phyloP scores from a whole-genome alignment of 1,140 invertebrate genomes.

The Trichonephila clavipes region DNA sequence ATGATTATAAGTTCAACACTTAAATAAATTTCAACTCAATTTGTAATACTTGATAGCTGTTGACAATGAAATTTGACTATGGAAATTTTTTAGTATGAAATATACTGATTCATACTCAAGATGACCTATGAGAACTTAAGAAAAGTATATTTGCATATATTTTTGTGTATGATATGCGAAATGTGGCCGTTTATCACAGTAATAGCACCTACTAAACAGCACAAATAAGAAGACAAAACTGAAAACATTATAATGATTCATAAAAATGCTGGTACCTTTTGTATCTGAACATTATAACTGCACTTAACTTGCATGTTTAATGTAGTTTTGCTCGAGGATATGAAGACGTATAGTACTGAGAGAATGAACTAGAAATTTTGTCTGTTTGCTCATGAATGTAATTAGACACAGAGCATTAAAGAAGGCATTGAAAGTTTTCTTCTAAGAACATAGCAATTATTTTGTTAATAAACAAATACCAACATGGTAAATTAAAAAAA shows the following conservation, averaged over 20 bases:
- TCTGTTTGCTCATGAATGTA: no score
- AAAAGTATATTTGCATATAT: constrained; percentile 61
- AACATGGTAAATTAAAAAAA: no score
- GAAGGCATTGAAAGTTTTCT: no score
- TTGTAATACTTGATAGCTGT: not conserved
- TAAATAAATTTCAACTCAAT: not conserved
- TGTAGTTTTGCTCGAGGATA: not conserved
- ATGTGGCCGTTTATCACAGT: constrained; percentile 24
- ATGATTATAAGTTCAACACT: not conserved
- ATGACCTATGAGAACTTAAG: constrained; percentile 10
- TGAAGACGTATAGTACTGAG: not conserved
- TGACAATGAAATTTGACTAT: constrained; percentile 18
- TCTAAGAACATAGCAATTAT: no score
- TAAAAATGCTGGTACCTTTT: not conserved
- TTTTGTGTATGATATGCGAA: constrained; percentile 55
- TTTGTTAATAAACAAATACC: no score
- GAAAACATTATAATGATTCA: not conserved
- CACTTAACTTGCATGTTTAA: not conserved
- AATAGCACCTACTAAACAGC: constrained; percentile 66
- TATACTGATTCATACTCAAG: constrained; percentile 28
- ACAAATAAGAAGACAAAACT: constrained; percentile 31
- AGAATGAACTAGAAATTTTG: no score
- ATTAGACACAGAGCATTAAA: no score
- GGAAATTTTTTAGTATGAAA: constrained; percentile 20
- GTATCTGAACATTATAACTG: not conserved